Base-by-base conservation (phyloP, 2,113 vertebrate genomes). In the Leptobrachium leishanense region DNA sequence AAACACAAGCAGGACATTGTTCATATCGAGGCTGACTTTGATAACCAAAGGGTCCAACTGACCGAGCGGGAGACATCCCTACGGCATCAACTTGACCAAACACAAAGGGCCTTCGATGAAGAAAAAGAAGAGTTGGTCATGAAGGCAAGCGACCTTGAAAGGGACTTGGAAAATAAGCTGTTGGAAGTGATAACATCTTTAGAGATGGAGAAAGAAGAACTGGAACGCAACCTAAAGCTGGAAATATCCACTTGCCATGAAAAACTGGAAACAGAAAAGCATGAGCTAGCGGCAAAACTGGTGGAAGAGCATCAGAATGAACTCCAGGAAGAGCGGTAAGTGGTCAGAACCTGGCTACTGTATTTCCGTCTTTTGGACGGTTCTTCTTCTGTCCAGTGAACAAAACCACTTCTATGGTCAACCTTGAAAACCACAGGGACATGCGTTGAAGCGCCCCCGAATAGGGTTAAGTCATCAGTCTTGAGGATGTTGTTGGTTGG, bases 271-370 rank as follows among this genome's bases (percentile, higher is more conserved):
- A 78, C 87, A 43, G 90, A 93, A 81, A 92, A 89, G 78, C 88
- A 90, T 3, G 83, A 90, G 77, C 80, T 93, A 2, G 89, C 31
- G 0, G 76, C 84, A 20, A 74, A 89, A 68, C 85, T 92, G 81
- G 73, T 91, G 82, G 92, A 94, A 66, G 88, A 88, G 76, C 92
- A 98, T 12, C 66, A 88, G 71, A 86, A 87, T 6, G 94, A 97
- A 53, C 88, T 96, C 75, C 75, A 85, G 42, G 89, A 93, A 82
- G 93, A 94, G 73, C 96, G 96, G 98, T 98, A 87, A 95, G 95
- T 68, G 76, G 79, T 2, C 1, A 1, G 2, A 0, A 31, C 20
- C 20, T 31, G 20, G 20, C 20, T 31, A 31, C 20, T 31, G 20
- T 31, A 31, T 31, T 31, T 31, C 20, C 20, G 20, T 31, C 20